Evolutionary conservation across 2,113 vertebrate species (phyloP).

Genomic region (Colaptes auratus): DNA sequence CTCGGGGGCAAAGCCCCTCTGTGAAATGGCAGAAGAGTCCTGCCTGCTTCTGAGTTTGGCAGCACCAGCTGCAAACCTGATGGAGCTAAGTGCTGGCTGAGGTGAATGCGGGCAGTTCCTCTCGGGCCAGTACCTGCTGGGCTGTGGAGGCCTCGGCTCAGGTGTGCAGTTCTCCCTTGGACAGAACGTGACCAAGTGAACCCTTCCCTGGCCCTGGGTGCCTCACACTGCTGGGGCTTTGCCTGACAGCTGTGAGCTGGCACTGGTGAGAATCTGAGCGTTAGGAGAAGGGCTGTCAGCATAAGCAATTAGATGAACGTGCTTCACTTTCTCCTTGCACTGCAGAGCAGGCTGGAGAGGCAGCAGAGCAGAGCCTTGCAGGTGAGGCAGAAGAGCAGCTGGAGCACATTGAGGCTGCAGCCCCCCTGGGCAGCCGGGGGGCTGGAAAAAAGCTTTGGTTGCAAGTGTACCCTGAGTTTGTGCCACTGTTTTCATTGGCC

Average conservation of each 20-base stretch:
- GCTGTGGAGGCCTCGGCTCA: accelerated
- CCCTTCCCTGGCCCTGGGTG: not conserved
- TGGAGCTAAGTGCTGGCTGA: accelerated
- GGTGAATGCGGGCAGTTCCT: not conserved
- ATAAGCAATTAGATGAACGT: not conserved
- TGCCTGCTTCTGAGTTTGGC: not conserved
- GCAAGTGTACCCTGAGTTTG: no score
- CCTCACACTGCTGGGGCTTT: not conserved
- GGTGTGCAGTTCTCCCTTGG: not conserved
- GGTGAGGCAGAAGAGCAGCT: not conserved
- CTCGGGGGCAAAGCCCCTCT: no score
- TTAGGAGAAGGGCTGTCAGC: not conserved
- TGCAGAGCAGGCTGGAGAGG: not conserved
- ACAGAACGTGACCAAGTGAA: not conserved
- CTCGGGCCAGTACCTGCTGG: not conserved
- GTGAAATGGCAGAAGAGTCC: not conserved
- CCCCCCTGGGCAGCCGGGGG: no score
- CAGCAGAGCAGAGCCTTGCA: not conserved
- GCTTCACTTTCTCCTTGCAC: not conserved
- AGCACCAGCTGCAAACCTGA: not conserved
- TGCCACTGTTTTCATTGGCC: accelerated
- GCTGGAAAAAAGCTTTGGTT: not conserved
- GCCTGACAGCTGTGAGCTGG: not conserved
- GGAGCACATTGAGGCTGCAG: not conserved
- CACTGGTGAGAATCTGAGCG: not conserved